A percentile compares a stretch with the other conserved stretches of the same genome.
phyloP scores from a whole-genome alignment of 35 echinoderm and acorn worm species.

The Lytechinus variegatus region DNA sequence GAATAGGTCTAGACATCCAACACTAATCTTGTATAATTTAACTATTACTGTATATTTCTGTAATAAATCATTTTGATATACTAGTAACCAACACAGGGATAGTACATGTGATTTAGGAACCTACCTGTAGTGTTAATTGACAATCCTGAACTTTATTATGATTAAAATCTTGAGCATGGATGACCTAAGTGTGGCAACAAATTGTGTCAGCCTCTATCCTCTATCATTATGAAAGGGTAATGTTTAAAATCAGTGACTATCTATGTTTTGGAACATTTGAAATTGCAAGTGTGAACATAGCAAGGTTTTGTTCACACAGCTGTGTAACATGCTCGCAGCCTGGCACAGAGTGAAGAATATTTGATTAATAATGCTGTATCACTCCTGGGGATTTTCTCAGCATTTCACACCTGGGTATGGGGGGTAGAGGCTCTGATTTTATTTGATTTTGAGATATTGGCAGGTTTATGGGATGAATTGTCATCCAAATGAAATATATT shows the following conservation, averaged over 20 bases:
- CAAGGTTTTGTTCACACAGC: neutral
- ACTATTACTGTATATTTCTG: too few species aligned
- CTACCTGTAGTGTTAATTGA: too few species aligned
- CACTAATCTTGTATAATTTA: too few species aligned
- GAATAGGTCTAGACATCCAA: too few species aligned
- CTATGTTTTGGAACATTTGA: neutral
- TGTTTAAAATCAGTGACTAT: neutral
- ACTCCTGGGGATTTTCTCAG: neutral
- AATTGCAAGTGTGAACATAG: neutral
- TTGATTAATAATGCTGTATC: neutral
- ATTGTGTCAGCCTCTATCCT: too few species aligned
- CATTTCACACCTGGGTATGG: neutral
- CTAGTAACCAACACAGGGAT: too few species aligned
- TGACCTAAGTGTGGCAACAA: too few species aligned
- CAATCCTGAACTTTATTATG: too few species aligned
- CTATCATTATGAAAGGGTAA: neutral
- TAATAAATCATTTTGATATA: too few species aligned
- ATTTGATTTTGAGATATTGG: constrained; percentile 11
- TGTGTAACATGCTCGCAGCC: neutral
- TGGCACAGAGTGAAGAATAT: neutral
- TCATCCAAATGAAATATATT: neutral
- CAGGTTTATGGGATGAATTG: neutral
- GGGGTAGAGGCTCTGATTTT: neutral
- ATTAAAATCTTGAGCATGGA: too few species aligned
- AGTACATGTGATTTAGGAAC: too few species aligned